phyloP scores from a whole-genome alignment of 2,888 invertebrate genomes.

The Ecliptopera silaceata region DNA sequence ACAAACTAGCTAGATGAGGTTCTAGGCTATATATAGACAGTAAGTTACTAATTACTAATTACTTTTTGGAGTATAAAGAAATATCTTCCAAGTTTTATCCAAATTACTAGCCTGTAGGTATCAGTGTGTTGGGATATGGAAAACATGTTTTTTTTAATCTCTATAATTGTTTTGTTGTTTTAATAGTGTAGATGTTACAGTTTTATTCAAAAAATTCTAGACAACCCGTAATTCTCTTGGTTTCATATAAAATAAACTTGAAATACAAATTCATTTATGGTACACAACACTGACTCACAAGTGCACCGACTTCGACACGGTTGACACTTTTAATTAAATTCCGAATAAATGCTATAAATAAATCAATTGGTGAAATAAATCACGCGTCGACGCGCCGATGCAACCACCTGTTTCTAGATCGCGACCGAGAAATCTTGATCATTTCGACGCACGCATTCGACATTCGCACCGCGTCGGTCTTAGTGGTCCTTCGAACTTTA shows the following conservation, averaged over 20 bases:
- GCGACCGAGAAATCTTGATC: slow-evolving; percentile 72
- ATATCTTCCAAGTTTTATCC: no score
- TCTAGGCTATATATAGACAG: no score
- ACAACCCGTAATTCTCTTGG: no score
- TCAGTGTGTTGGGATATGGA: no score
- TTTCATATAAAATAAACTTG: background rate
- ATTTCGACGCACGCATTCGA: slow-evolving; percentile 53
- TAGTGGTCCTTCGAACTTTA: slow-evolving; percentile 53
- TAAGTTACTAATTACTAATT: no score
- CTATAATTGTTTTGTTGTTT: no score
- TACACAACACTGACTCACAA: slow-evolving; percentile 4
- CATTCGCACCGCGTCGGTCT: slow-evolving; percentile 63
- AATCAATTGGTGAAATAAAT: slow-evolving; percentile 47
- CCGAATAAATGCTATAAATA: slow-evolving; percentile 36
- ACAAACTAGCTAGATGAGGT: no score
- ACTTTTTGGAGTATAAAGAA: no score
- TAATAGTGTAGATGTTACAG: no score
- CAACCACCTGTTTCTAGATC: slow-evolving; percentile 75
- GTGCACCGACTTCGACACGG: slow-evolving; percentile 12
- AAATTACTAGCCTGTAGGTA: no score
- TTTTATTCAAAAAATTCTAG: no score
- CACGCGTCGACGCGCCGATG: slow-evolving; percentile 40
- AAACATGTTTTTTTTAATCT: no score
- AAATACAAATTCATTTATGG: background rate
- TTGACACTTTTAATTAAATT: slow-evolving; percentile 36